Conservation (phyloP, 2,888 invertebrate genomes). For the Tipula helvola region DNA sequence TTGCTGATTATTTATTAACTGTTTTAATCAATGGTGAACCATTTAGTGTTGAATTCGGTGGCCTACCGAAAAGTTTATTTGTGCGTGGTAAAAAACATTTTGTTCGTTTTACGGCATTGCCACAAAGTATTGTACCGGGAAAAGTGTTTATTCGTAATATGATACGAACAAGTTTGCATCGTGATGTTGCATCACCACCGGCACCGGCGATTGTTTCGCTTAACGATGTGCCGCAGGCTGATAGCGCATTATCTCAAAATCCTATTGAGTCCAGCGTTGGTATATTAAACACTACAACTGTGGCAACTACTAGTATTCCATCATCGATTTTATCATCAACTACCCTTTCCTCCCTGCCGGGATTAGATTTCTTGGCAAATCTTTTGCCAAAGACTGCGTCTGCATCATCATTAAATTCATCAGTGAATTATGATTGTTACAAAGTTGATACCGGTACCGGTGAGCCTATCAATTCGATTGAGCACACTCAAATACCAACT, state of each 20-base stretch:
- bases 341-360: background rate
- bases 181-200: constrained; percentile 11
- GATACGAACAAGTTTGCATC: constrained; percentile 41
- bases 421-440: background rate
- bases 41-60: constrained; percentile 70
- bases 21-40: constrained; percentile 68
- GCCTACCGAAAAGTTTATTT: constrained; percentile 64
- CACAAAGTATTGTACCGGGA: constrained; percentile 59
- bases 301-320: background rate
- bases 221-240: constrained; percentile 6
- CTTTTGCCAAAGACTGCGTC: background rate
- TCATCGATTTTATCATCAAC: background rate
- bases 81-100: constrained; percentile 67
- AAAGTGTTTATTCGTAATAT: constrained; percentile 56
- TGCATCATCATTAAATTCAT: background rate
- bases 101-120: constrained; percentile 66
- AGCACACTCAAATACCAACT: constrained; percentile 44
- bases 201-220: constrained; percentile 8
- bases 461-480: constrained; percentile 35
- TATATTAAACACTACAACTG: background rate
- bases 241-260: background rate
- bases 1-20: constrained; percentile 63
- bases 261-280: background rate
- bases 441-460: background rate
- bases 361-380: constrained; percentile 7